phyloP scores from a whole-genome alignment of 2,797 vertebrate genomes.

The Distichodus sexfasciatus region DNA sequence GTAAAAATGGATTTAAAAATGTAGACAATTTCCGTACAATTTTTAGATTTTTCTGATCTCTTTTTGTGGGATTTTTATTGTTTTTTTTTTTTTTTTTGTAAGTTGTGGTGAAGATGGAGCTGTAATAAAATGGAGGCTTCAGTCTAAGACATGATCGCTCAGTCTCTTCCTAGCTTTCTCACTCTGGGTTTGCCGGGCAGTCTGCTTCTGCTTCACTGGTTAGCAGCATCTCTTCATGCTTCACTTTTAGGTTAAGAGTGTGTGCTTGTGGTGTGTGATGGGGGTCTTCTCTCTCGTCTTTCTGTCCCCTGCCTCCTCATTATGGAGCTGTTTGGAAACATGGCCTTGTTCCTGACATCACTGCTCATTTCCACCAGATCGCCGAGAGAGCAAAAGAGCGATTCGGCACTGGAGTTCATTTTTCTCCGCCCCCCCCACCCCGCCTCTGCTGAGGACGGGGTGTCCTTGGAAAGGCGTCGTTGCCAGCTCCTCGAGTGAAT shows the following conservation, averaged over 20 bases:
- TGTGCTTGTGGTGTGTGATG: neutral
- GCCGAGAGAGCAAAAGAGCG: neutral
- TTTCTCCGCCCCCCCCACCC: no score
- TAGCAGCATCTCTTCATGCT: constrained; percentile 51
- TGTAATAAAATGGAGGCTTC: no score
- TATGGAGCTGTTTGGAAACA: constrained; percentile 50
- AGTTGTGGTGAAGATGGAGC: no score
- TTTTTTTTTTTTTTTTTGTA: no score
- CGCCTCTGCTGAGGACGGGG: neutral
- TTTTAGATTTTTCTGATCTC: no score
- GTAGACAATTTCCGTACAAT: no score
- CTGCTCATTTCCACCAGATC: neutral
- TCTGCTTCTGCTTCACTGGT: constrained; percentile 46
- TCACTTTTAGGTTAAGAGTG: constrained; percentile 36
- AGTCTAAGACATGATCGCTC: constrained; percentile 24
- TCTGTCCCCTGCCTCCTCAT: constrained; percentile 54
- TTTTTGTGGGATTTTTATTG: no score
- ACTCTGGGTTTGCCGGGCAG: constrained; percentile 6
- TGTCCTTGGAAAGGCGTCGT: neutral
- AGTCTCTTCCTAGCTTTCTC: constrained; percentile 11
- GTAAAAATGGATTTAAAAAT: no score
- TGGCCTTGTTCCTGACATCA: constrained; percentile 46
- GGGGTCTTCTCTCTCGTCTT: constrained; percentile 15
- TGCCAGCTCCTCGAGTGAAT: neutral
- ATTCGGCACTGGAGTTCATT: neutral